These are phyloP conservation scores for Ginglymostoma cirratum DNA, from an alignment of 2,113 vertebrate species.

Conservation along the genomic window DNA sequence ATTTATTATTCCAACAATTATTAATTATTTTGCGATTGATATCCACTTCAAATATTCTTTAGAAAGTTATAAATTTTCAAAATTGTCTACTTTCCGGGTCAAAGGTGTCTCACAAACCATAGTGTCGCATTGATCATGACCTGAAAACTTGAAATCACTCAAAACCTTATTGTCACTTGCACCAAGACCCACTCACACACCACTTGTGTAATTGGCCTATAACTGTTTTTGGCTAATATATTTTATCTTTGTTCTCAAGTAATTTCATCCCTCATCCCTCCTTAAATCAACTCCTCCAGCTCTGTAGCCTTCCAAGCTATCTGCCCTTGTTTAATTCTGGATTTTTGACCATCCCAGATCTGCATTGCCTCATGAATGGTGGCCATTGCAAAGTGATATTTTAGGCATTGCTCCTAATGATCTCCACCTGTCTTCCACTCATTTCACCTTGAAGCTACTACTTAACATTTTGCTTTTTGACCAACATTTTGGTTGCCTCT, in stretches of 20 bases:
- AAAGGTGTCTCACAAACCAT: not conserved
- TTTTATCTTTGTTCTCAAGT: not conserved
- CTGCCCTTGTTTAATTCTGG: not conserved
- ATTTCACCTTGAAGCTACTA: not conserved
- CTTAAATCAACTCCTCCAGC: not conserved
- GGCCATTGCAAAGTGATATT: too few relatives aligned
- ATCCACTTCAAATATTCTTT: too few relatives aligned
- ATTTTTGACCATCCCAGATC: not conserved
- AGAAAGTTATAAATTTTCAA: too few relatives aligned
- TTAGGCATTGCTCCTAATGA: not conserved
- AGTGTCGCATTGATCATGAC: not conserved
- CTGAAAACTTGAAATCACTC: not conserved
- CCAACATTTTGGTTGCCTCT: not conserved
- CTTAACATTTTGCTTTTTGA: too few relatives aligned
- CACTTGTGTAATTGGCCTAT: not conserved
- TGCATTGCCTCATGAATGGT: not conserved
- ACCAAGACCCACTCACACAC: not conserved
- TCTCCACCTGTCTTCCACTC: not conserved
- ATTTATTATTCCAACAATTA: too few relatives aligned
- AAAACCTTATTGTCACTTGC: not conserved
- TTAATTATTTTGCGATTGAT: too few relatives aligned
- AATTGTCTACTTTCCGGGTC: not conserved
- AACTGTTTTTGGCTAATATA: not conserved
- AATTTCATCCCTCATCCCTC: not conserved
- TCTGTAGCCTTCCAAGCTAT: not conserved